These are phyloP conservation scores for Poeciliopsis prolifica DNA, from an alignment of 2,113 vertebrate species.

Conservation along the genomic window DNA sequence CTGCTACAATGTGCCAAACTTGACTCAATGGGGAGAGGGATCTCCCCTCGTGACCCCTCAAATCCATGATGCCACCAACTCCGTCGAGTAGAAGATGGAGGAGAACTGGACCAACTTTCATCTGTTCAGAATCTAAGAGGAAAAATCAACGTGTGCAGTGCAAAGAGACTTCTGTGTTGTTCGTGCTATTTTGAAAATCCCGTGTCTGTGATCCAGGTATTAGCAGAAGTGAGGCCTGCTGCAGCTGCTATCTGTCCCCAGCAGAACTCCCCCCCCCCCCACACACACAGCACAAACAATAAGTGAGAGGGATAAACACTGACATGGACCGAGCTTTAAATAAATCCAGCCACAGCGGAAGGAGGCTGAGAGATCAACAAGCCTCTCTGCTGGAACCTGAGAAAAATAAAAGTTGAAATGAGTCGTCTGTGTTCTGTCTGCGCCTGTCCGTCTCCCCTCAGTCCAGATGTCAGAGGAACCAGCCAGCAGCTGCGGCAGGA, in stretches of 20 bases:
- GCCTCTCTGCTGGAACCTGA: slow-evolving; percentile 45
- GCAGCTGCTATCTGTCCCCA: slow-evolving; percentile 33
- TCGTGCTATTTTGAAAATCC: neutral
- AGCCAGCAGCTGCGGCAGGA: slow-evolving; percentile 75
- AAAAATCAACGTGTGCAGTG: neutral
- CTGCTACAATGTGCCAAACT: too few relatives aligned
- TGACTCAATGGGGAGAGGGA: too few relatives aligned
- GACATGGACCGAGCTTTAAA: slow-evolving; percentile 51
- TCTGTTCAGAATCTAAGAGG: neutral
- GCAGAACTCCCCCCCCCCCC: slow-evolving; percentile 4
- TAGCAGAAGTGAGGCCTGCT: slow-evolving; percentile 7
- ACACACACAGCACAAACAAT: slow-evolving; percentile 14
- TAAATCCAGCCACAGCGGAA: slow-evolving; percentile 52
- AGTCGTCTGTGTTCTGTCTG: slow-evolving; percentile 43
- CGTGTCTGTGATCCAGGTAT: slow-evolving; percentile 18
- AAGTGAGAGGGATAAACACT: slow-evolving; percentile 12
- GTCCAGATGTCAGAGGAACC: slow-evolving; percentile 76
- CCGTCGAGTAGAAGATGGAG: too few relatives aligned
- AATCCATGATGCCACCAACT: too few relatives aligned
- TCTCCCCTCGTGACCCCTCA: too few relatives aligned
- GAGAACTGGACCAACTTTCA: neutral
- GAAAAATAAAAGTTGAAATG: slow-evolving; percentile 51
- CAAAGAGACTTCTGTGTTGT: neutral
- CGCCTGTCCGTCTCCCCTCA: slow-evolving; percentile 58
- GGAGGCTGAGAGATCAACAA: slow-evolving; percentile 41